Evolutionary conservation across 2,888 invertebrate genomes (phyloP).

Genomic region (Tholera decimalis): DNA sequence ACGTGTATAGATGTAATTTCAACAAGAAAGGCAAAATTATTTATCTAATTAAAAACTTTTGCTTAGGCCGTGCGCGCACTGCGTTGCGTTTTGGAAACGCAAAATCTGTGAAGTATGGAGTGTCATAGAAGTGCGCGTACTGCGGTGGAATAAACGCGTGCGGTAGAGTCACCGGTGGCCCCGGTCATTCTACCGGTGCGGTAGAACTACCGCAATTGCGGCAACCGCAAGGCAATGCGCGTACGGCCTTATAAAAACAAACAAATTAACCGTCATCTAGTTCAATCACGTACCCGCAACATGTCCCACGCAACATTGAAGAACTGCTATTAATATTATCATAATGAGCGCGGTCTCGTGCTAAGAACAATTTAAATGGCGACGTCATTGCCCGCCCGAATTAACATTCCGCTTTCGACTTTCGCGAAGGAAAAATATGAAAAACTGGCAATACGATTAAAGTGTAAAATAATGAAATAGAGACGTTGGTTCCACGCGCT

Average conservation of each 20-base stretch:
- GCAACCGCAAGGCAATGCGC: no score
- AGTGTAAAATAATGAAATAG: conserved; percentile 37
- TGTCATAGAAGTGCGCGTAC: no score
- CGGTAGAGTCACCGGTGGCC: no score
- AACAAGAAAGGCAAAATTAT: not conserved
- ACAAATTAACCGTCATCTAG: conserved; percentile 31
- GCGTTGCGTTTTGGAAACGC: no score
- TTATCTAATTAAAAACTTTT: not conserved
- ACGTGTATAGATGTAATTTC: not conserved
- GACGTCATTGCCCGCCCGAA: conserved; percentile 56
- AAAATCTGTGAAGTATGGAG: no score
- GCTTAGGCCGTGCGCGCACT: no score
- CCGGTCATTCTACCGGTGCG: no score
- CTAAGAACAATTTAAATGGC: conserved; percentile 59
- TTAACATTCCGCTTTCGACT: conserved; percentile 74
- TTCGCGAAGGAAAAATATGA: conserved; percentile 69
- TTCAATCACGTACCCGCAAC: conserved; percentile 24
- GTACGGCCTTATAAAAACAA: conserved; percentile 46
- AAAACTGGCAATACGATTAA: conserved; percentile 52
- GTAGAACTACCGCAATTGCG: no score
- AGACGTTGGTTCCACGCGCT: conserved; percentile 16
- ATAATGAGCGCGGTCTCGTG: conserved; percentile 69
- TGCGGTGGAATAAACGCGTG: no score
- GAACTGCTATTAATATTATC: conserved; percentile 65
- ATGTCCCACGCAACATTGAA: conserved; percentile 61